Conservation (phyloP, 92 coral and sea anemone genomes). For the Phymanthus crucifer region DNA sequence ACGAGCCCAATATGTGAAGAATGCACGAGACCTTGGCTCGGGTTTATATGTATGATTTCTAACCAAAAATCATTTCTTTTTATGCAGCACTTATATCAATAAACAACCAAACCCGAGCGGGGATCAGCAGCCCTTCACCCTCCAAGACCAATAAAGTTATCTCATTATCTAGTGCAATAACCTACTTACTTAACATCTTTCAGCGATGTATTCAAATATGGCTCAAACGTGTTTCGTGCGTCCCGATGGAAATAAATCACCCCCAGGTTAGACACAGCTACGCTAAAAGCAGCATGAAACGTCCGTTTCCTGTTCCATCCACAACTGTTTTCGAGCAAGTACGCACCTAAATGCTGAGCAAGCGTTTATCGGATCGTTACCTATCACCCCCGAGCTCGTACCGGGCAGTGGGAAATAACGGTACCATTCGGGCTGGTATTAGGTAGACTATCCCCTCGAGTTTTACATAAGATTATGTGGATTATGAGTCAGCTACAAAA, state of each 20-base stretch:
- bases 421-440: background rate
- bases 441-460: background rate
- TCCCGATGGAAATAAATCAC: constrained; percentile 44
- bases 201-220: background rate
- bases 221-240: constrained; percentile 32
- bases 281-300: constrained; percentile 66
- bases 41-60: background rate
- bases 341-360: constrained; percentile 1
- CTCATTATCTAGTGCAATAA: background rate
- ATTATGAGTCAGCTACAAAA: background rate
- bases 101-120: background rate
- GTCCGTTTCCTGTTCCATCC: constrained; percentile 77
- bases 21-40: constrained; percentile 4
- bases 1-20: constrained; percentile 14
- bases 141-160: constrained; percentile 12
- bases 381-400: background rate
- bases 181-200: constrained; percentile 2
- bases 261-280: constrained; percentile 41
- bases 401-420: constrained; percentile 8
- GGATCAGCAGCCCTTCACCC: constrained; percentile 10
- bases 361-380: constrained; percentile 1
- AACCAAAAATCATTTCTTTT: background rate
- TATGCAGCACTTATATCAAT: background rate
- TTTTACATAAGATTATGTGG: background rate
- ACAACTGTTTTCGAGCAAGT: constrained; percentile 19